Evolutionary conservation across 2,888 invertebrate species (phyloP), one percentile per base, ranked within the genome.

Genomic region (Trilocha varians): DNA sequence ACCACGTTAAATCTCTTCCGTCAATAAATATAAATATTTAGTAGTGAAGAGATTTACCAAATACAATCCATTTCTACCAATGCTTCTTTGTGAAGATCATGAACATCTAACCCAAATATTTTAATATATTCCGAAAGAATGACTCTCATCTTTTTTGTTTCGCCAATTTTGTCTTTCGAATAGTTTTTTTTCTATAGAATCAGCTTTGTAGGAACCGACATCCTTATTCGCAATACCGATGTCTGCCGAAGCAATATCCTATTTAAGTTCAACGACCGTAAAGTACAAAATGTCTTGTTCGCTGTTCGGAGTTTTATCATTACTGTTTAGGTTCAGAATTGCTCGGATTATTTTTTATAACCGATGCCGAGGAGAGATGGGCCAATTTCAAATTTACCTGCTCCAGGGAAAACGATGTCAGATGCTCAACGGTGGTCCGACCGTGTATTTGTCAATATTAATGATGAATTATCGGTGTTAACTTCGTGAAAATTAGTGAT

Each of bases 341-440:
- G 59, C 49, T 57, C 60, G 59, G 55, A 57, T 62, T 62, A 47
- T 48, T 55, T 52, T 51, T 47, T 34, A 16, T 48, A 51, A 56
- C 56, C 55, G 57, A 52, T 61, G 58, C 50, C 54, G 52, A 57
- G 59, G 58, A 61, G 55, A 61, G 60, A 62, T 65, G 49, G 57
- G 68, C 57, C 65, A 63, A 65, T 70, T 66, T 72, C 71, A 65
- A 74, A 71, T 70, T 72, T 78, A 78, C 78, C 78, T 77, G 78
- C 67, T 60, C 53, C 46, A 48, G 49, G 55, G 56, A 59, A 64
- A 63, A 57, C 61, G 62, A 63, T 62, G 59, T 65, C 59, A 57
- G 59, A 57, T 54, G 51, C 52, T 43, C 52, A 47, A 48, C 46
- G 55, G 57, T 52, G 54, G 49, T 54, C 51, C 38, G 33, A 43